Conservation (phyloP, 2,888 invertebrate species). For the Erpobdella octoculata region DNA sequence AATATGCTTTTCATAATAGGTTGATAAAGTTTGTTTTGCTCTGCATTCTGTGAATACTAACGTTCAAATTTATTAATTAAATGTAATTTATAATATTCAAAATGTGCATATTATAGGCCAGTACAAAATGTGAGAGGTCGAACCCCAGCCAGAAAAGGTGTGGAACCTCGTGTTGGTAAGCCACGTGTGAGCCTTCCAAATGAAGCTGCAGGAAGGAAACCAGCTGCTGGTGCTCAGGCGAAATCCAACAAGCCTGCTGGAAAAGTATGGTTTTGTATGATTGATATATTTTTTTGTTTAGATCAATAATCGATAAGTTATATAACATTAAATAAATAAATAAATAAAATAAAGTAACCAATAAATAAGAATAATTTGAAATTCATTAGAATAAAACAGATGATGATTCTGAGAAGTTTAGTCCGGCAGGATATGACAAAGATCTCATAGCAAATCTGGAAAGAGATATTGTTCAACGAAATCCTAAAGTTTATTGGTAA, state of each 20-base stretch:
- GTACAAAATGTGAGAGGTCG: background rate
- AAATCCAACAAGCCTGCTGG: constrained; percentile 3
- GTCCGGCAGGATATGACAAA: constrained; percentile 72
- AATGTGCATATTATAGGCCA: background rate
- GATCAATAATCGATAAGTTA: too few species aligned
- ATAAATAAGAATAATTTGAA: background rate
- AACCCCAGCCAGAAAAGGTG: background rate
- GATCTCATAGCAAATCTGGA: constrained; percentile 89
- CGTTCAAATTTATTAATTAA: too few species aligned
- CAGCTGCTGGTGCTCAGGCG: constrained; percentile 13
- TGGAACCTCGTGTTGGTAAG: constrained; percentile 8
- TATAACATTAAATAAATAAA: too few species aligned
- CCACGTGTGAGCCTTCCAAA: background rate
- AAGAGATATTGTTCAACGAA: constrained; percentile 89
- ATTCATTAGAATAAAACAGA: constrained; percentile 19
- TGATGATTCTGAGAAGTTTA: constrained; percentile 36
- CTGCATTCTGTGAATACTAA: too few species aligned
- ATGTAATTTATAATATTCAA: background rate
- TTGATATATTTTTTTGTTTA: too few species aligned
- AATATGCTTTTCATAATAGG: too few species aligned
- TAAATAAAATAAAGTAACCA: background rate
- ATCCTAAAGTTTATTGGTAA: constrained; percentile 90
- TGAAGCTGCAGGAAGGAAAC: constrained; percentile 27
- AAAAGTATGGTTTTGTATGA: constrained; percentile 25
- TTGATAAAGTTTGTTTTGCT: too few species aligned